phyloP scores from a whole-genome alignment of 2,113 vertebrate genomes.

The Chauna torquata region DNA sequence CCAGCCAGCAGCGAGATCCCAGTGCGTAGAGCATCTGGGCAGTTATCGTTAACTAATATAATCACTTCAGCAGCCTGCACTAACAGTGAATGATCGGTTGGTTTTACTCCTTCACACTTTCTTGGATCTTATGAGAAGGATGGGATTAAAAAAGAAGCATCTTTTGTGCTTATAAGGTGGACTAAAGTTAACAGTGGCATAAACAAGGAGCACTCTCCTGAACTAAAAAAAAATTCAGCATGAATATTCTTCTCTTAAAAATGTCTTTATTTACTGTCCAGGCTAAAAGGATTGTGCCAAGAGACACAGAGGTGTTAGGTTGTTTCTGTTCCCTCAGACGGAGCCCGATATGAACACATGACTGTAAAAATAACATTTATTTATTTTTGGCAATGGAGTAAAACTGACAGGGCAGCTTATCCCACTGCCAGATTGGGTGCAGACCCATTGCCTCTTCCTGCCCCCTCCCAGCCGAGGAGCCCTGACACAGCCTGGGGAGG shows the following conservation, averaged over 20 bases:
- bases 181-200: background rate
- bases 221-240: background rate
- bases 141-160: background rate
- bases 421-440: background rate
- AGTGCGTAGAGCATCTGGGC: conserved; percentile 10
- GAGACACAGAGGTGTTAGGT: background rate
- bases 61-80: background rate
- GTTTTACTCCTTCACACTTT: conserved; percentile 9
- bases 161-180: background rate
- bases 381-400: background rate
- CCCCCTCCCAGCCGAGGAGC: background rate
- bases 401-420: background rate
- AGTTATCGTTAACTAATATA: background rate
- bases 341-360: rapidly evolving
- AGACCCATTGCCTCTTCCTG: background rate
- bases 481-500: background rate
- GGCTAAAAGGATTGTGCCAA: background rate
- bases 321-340: background rate
- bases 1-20: background rate
- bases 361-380: background rate
- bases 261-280: background rate
- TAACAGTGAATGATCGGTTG: background rate
- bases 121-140: background rate
- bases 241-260: background rate
- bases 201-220: background rate